A percentile compares a stretch with the other conserved stretches of the same genome.
Conservation (phyloP, 2,797 vertebrate genomes). For the Oryzias sinensis region DNA sequence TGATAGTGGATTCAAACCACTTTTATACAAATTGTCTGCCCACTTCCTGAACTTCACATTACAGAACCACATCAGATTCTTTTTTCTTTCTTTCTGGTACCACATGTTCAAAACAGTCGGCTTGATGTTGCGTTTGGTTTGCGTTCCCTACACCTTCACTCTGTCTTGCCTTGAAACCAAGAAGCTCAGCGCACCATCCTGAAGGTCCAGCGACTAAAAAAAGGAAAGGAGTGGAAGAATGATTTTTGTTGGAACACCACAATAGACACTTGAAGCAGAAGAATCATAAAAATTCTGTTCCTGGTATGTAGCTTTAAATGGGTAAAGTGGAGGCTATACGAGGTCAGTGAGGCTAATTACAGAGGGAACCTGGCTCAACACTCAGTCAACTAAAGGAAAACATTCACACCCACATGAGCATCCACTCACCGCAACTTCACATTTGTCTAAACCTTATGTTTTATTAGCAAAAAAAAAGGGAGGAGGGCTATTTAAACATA, state of each 20-base stretch:
- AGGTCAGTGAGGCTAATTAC: no score
- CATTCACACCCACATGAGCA: no score
- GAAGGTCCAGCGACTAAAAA: conserved; percentile 37
- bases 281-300: neutral
- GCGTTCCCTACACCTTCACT: conserved; percentile 32
- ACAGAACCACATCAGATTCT: neutral
- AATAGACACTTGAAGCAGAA: conserved; percentile 6
- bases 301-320: no score
- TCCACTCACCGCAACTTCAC: no score
- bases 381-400: no score
- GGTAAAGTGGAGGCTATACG: no score
- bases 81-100: conserved; percentile 26
- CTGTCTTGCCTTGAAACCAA: conserved; percentile 46
- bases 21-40: conserved; percentile 18
- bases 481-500: no score
- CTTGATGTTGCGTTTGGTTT: conserved; percentile 31
- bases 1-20: conserved; percentile 28
- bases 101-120: conserved; percentile 25
- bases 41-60: conserved; percentile 24
- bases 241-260: conserved; percentile 10
- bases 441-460: no score
- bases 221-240: conserved; percentile 1
- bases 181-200: conserved; percentile 51
- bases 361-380: no score
- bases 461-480: no score